Evolutionary conservation across 1,140 invertebrate genomes (phyloP).

Genomic region (Elymnias hypermnestra): DNA sequence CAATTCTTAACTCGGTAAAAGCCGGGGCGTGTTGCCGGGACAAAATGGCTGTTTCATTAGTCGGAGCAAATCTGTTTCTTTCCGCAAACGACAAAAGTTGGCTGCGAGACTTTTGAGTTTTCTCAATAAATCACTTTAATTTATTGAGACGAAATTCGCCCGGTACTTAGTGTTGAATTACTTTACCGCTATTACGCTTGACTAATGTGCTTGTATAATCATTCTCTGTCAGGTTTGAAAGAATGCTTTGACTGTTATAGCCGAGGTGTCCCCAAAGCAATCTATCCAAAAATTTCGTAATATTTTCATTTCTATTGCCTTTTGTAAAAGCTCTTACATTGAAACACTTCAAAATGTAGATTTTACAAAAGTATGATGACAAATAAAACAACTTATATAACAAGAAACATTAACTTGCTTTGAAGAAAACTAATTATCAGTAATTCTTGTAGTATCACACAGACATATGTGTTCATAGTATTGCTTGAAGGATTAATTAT

Average conservation of each 20-base stretch:
- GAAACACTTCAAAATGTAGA: no score
- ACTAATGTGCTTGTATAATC: conserved; percentile 26
- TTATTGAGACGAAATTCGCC: conserved; percentile 57
- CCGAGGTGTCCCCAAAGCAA: no score
- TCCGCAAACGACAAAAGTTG: conserved; percentile 55
- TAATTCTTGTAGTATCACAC: no score
- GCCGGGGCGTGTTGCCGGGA: conserved; percentile 28
- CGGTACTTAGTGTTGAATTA: conserved; percentile 47
- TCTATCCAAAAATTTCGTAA: no score
- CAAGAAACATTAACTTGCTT: no score
- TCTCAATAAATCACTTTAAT: conserved; percentile 65
- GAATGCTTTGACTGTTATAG: background rate
- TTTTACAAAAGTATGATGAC: no score
- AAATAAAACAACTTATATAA: no score
- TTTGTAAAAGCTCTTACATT: no score
- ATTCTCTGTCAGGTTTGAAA: conserved; percentile 12
- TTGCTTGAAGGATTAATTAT: no score
- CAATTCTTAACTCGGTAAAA: conserved; percentile 21
- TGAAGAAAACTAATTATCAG: no score
- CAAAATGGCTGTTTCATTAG: conserved; percentile 57
- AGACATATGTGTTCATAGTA: no score
- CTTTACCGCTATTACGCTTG: conserved; percentile 39
- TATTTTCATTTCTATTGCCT: no score
- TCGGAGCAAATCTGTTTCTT: conserved; percentile 54
- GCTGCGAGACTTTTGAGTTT: conserved; percentile 41